Conservation (phyloP, 2,888 invertebrate genomes). For the Apomyelois bistriatella region DNA sequence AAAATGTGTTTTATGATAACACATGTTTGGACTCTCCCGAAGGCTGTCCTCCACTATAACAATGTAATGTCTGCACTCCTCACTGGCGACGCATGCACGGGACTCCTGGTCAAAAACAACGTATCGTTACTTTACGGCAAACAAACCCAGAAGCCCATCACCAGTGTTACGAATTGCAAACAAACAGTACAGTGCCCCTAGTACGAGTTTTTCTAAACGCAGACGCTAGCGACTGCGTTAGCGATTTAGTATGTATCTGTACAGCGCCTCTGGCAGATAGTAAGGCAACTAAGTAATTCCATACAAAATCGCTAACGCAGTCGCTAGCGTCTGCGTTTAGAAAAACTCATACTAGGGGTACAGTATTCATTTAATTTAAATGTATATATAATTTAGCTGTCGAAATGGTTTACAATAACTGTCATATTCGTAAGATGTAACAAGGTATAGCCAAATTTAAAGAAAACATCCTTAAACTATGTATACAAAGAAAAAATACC, state of each 20-base stretch:
- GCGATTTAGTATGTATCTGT: no score
- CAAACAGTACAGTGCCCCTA: not conserved
- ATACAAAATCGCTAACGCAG: no score
- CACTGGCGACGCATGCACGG: constrained; percentile 53
- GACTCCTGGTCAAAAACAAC: constrained; percentile 53
- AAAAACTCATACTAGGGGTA: no score
- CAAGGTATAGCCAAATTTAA: not conserved
- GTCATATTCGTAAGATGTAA: not conserved
- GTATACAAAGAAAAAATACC: not conserved
- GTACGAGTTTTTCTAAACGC: no score
- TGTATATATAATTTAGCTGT: not conserved
- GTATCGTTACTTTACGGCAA: constrained; percentile 3
- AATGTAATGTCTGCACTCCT: constrained; percentile 57
- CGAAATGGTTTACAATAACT: not conserved
- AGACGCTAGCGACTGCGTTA: no score
- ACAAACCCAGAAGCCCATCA: not conserved
- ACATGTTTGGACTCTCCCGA: not conserved
- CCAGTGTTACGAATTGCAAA: not conserved
- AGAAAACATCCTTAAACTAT: no score
- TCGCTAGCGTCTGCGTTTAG: no score
- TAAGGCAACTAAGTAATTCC: no score
- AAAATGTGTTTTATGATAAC: not conserved
- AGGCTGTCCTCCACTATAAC: constrained; percentile 39
- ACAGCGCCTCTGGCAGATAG: no score
- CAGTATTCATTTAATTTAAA: no score